Base-by-base conservation (phyloP, 2,113 vertebrate species). In the Istiophorus platypterus region DNA sequence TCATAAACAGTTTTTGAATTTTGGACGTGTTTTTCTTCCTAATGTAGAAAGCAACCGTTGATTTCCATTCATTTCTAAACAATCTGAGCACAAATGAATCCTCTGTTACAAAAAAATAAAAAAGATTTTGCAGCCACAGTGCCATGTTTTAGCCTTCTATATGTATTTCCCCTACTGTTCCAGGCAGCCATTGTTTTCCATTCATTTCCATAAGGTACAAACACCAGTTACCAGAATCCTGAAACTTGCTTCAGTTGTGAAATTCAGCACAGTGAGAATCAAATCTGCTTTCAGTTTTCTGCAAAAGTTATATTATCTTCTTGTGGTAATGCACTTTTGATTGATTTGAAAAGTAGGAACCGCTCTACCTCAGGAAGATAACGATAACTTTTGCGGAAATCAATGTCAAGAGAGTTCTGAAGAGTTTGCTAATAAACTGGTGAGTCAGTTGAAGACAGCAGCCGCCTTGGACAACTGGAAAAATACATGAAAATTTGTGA, bases 161-260 rank as follows among this genome's bases (percentile, higher is more conserved):
- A 54, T 18, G 10, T 47, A 17, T 31, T 31, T 29, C n/a, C 3
- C 9, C 12, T 47, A 47, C 31, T 7, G 1, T 2, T 67, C 3
- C 14, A 58, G 29, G 17, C 42, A n/a, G 57, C 42, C 76, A 56
- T 14, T 72, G 68, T 22, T 18, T 58, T 49, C 51, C 69, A 66
- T 72, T 51, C 45, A 47, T 47, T 47, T 47, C 17, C 17, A 17
- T 5, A 47, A 15, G 15, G 45, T n/a, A n/a, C n/a, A n/a, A n/a
- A n/a, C n/a, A n/a, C n/a, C 45, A 49, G 18, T 49, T 18, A 49
- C 7, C 47, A 49, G 47, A 39, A 5, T 39, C 37, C 10, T 39
- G 6, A 49, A 49, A 49, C 45, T 47, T 18, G 1, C 4, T 47
- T 18, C 15, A 47, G 45, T 49, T 7, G 7, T 49, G 18, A 20